phyloP scores from a whole-genome alignment of 2,888 invertebrate species.

The Schizotus pectinicornis region DNA sequence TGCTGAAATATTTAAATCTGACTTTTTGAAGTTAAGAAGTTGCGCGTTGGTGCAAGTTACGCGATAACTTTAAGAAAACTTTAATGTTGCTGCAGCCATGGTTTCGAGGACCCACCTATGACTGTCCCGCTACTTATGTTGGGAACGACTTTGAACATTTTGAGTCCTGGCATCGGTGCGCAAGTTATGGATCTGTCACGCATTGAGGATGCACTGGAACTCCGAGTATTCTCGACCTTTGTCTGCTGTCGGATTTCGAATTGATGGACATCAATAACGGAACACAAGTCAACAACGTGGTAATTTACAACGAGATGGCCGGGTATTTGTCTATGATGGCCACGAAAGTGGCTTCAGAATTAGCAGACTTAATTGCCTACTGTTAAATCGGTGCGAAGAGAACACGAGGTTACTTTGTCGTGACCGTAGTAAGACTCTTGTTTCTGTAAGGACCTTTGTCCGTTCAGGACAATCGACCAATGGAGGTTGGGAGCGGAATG shows the following conservation, averaged over 20 bases:
- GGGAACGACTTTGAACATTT: conserved; percentile 92
- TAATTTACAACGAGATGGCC: conserved; percentile 92
- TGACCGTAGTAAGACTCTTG: conserved; percentile 62
- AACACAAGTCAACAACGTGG: conserved; percentile 73
- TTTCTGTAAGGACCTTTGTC: conserved; percentile 75
- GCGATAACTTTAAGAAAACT: too few species aligned
- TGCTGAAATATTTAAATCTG: too few species aligned
- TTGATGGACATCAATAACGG: conserved; percentile 95
- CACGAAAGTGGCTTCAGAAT: conserved; percentile 20
- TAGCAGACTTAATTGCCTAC: not conserved
- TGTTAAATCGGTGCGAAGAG: not conserved
- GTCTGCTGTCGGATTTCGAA: conserved; percentile 95
- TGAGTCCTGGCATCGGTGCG: conserved; percentile 88
- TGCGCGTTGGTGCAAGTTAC: too few species aligned
- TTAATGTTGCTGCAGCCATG: too few species aligned
- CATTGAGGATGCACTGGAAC: conserved; percentile 95
- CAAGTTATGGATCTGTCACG: conserved; percentile 93
- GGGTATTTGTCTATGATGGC: conserved; percentile 59
- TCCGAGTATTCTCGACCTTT: conserved; percentile 89
- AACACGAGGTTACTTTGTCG: conserved; percentile 53
- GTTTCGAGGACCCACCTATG: conserved; percentile 97
- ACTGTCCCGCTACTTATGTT: conserved; percentile 96
- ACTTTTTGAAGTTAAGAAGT: too few species aligned
- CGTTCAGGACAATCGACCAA: conserved; percentile 86
- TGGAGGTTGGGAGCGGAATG: conserved; percentile 91